These are phyloP conservation scores for Oasisia sp. DNA, from an alignment of 2,888 invertebrate genomes.

Conservation along the genomic window DNA sequence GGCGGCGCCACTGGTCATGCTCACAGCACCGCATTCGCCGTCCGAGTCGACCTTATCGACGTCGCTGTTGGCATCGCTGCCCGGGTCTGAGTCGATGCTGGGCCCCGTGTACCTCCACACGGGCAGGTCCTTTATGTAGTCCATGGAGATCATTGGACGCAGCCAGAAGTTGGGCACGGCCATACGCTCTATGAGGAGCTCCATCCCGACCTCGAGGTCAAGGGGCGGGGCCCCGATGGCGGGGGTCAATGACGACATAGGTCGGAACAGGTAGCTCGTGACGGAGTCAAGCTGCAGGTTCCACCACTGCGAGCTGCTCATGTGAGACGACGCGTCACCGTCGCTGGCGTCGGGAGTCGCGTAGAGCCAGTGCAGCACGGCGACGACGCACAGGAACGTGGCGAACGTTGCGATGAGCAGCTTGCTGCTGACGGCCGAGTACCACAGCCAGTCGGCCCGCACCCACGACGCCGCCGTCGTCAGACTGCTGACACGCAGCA, in stretches of 20 bases:
- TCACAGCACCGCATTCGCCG: slow-evolving; percentile 28
- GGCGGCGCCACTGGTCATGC: slow-evolving; percentile 20
- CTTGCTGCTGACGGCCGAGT: slow-evolving; percentile 36
- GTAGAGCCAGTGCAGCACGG: slow-evolving; percentile 39
- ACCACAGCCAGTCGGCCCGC: slow-evolving; percentile 55
- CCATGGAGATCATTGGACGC: slow-evolving; percentile 65
- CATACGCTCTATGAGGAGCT: slow-evolving; percentile 65
- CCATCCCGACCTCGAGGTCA: slow-evolving; percentile 58
- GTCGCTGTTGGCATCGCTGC: slow-evolving; percentile 38
- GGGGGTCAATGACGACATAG: slow-evolving; percentile 51
- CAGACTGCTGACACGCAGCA: slow-evolving; percentile 58
- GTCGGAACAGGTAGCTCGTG: slow-evolving; percentile 58
- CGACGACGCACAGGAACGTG: slow-evolving; percentile 48
- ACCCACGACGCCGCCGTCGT: slow-evolving; percentile 55
- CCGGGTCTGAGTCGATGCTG: slow-evolving; percentile 35
- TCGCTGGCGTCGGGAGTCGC: background rate
- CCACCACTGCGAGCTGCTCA: slow-evolving; percentile 57
- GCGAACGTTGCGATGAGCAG: slow-evolving; percentile 53
- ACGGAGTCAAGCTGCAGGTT: slow-evolving; percentile 62
- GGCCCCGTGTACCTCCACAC: slow-evolving; percentile 63
- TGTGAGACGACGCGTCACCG: background rate
- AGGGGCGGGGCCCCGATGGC: slow-evolving; percentile 52
- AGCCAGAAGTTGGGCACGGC: slow-evolving; percentile 68
- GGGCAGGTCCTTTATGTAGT: slow-evolving; percentile 68
- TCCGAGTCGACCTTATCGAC: slow-evolving; percentile 30